A percentile compares a stretch with the other conserved stretches of the same genome.
phyloP scores from a whole-genome alignment of 2,113 vertebrate species.

The Chunga burmeisteri region DNA sequence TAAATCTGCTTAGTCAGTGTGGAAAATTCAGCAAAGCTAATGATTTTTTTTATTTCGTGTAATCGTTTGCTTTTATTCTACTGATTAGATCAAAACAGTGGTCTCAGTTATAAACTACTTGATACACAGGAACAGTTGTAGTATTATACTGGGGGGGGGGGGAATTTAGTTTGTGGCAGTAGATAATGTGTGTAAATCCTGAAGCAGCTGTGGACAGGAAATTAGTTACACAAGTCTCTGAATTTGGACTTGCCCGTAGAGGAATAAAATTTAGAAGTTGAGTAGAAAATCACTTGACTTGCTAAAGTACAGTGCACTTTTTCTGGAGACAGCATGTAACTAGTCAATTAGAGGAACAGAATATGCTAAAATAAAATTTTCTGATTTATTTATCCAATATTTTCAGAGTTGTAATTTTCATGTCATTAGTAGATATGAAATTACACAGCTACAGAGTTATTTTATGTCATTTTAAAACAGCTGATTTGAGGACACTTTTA shows the following conservation, averaged over 20 bases:
- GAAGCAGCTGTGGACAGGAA: not conserved
- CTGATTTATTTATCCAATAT: not conserved
- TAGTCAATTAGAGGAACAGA: not conserved
- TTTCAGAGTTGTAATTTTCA: not conserved
- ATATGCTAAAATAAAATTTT: not conserved
- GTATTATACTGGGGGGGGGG: not conserved
- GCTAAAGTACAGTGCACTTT: not conserved
- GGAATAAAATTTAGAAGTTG: not conserved
- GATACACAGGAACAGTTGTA: not conserved
- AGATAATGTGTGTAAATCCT: not conserved
- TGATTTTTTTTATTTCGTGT: not conserved
- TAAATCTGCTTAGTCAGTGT: constrained; percentile 27
- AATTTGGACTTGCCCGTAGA: not conserved
- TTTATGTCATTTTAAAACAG: not conserved
- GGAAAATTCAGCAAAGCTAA: not conserved
- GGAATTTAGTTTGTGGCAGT: not conserved
- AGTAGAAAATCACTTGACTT: not conserved
- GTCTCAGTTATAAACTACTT: not conserved
- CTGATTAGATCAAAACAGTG: not conserved
- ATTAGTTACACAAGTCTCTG: not conserved
- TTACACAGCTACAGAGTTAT: not conserved
- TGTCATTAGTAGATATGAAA: not conserved
- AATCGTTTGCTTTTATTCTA: not conserved
- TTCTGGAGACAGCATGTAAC: not conserved
- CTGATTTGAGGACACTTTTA: not conserved